Conservation (phyloP, 2,888 invertebrate species). For the Abrostola triplasia region DNA sequence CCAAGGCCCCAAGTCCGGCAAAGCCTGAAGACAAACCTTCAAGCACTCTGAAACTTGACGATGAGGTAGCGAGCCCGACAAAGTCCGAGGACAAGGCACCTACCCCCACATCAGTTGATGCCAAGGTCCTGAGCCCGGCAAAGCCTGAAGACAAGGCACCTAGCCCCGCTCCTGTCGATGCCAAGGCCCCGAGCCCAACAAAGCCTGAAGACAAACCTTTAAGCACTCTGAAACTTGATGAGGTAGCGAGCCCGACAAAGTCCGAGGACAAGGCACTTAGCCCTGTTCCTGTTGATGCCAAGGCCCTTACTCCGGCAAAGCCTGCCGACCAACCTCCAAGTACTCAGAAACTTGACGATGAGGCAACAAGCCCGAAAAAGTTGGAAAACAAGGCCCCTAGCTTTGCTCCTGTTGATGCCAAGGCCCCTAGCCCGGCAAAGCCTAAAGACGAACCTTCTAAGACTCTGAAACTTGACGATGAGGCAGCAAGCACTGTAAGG, state of each 20-base stretch:
- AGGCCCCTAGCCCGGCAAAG: neutral
- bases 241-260: neutral
- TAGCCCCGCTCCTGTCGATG: slow-evolving; percentile 16
- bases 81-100: slow-evolving; percentile 5
- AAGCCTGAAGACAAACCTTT: neutral
- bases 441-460: neutral
- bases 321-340: neutral
- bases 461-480: neutral
- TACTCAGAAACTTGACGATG: slow-evolving; percentile 4
- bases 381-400: slow-evolving; percentile 2
- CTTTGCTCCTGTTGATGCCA: neutral
- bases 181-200: slow-evolving; percentile 4
- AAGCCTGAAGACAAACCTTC: neutral
- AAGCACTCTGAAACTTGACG: slow-evolving; percentile 8
- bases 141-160: slow-evolving; percentile 1
- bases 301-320: neutral
- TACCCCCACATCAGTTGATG: slow-evolving; percentile 4
- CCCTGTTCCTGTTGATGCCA: neutral
- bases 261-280: neutral
- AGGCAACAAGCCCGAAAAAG: neutral
- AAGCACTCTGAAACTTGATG: slow-evolving; percentile 3
- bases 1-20: neutral
- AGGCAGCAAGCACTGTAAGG: neutral
- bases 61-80: slow-evolving; percentile 3
- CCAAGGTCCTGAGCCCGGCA: slow-evolving; percentile 6